These are phyloP conservation scores for Fregata magnificens DNA, from an alignment of 2,113 vertebrate genomes.

Conservation along the genomic window DNA sequence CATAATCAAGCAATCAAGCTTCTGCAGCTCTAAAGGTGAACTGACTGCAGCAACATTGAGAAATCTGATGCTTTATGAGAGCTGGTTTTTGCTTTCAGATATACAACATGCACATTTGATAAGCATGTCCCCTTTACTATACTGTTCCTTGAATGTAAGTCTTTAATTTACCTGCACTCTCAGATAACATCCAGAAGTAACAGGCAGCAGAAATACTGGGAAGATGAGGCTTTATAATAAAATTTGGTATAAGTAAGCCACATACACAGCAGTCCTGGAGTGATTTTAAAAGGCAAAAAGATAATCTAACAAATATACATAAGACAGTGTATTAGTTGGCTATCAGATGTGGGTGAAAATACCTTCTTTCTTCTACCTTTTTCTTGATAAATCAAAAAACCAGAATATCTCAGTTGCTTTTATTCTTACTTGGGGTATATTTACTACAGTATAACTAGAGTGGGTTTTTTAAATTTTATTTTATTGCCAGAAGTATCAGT, in stretches of 20 bases:
- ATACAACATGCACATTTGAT: neutral
- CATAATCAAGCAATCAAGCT: neutral
- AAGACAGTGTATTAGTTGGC: neutral
- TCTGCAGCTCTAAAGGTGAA: neutral
- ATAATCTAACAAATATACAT: neutral
- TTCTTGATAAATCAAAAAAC: neutral
- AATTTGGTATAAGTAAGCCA: neutral
- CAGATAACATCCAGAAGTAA: neutral
- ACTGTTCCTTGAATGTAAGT: neutral
- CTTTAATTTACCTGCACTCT: neutral
- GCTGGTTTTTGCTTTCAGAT: neutral
- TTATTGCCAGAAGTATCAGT: neutral
- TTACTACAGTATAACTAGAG: neutral
- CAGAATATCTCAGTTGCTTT: neutral
- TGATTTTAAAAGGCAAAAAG: neutral
- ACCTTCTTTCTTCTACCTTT: neutral
- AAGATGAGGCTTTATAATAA: neutral
- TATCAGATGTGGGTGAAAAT: neutral
- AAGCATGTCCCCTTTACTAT: neutral
- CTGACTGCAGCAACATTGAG: neutral
- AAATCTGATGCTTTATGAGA: neutral
- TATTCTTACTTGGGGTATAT: neutral
- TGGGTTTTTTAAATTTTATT: neutral
- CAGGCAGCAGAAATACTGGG: neutral
- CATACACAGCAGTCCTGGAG: neutral